A percentile compares a stretch with the other conserved stretches of the same genome.
phyloP scores from a whole-genome alignment of 2,888 invertebrate genomes.

The Operophtera brumata region DNA sequence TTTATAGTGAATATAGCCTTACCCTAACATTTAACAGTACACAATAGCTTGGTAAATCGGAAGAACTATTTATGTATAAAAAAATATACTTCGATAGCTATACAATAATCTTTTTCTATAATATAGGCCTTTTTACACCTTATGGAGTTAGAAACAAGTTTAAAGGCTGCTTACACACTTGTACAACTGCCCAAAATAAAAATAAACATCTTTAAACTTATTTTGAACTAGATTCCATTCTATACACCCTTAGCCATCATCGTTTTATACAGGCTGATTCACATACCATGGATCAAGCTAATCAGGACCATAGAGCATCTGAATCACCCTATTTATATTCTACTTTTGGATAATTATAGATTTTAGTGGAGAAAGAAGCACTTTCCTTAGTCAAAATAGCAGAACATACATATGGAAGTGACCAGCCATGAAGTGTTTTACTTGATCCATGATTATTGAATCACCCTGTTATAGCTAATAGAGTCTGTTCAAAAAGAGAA shows the following conservation, averaged over 20 bases:
- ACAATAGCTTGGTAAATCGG: not conserved
- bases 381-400: too few relatives aligned
- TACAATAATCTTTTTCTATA: constrained; percentile 3
- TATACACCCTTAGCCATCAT: not conserved
- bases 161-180: not conserved
- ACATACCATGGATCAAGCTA: not conserved
- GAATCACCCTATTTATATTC: too few relatives aligned
- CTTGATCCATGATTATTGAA: not conserved
- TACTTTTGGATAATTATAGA: too few relatives aligned
- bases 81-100: constrained; percentile 14
- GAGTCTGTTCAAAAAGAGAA: too few relatives aligned
- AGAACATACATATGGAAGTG: too few relatives aligned
- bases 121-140: constrained; percentile 6
- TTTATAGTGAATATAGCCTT: not conserved
- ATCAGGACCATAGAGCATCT: too few relatives aligned
- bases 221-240: too few relatives aligned
- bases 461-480: not conserved
- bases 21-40: not conserved
- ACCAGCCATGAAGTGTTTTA: not conserved
- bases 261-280: not conserved
- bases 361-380: too few relatives aligned
- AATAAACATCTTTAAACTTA: too few relatives aligned
- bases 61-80: constrained; percentile 8
- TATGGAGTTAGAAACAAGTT: constrained; percentile 4
- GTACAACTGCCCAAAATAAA: not conserved